Evolutionary conservation across 2,888 invertebrate genomes (phyloP), one percentile per base, ranked within the genome.

Genomic region (Cheilosia vulpina): DNA sequence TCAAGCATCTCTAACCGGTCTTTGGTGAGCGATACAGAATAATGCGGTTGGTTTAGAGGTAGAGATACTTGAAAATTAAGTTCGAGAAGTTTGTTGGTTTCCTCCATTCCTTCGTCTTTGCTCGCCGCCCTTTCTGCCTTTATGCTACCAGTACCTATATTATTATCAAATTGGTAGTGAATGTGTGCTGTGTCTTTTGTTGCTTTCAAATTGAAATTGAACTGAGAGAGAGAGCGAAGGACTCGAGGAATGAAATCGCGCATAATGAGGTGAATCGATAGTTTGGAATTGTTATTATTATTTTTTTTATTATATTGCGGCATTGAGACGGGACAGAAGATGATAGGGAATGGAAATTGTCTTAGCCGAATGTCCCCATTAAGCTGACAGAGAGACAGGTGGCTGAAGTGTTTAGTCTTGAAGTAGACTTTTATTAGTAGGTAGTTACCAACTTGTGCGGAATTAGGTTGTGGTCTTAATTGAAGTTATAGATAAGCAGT

Each of bases 1-100:
- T 87, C 72, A 72, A 69, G 77, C 81, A 81, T 69, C 73, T 77
- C 68, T 68, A 77, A 81, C 72, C 77, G 81, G 77, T 85, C 65
- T 66, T 80, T 45, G 43, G 58, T 71, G 17, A 60, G 60, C 17
- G 45, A 43, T n/a, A 3, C 21, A 55, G 31, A 55, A 50, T 80
- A 75, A 75, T 72, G 66, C 78, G 60, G 66, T 72, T 72, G 66
- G 47, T 78, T 68, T 68, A 1, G 38, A 38, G 31, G 31, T 31
- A 38, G 4, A 78, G 77, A 72, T 66, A 78, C 82, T 77, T 82
- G 57, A 77, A 27, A 27, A 78, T 78, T 77, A 50, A 72, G 66
- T 82, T 82, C 53, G 68, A 62, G 72, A 34, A 78, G 66, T 82
- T 77, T 45, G 65, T 71, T 71, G 60, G 71, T 77, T 77, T 65